Conservation (phyloP, 2,797 vertebrate species). For the Crax fasciolata region DNA sequence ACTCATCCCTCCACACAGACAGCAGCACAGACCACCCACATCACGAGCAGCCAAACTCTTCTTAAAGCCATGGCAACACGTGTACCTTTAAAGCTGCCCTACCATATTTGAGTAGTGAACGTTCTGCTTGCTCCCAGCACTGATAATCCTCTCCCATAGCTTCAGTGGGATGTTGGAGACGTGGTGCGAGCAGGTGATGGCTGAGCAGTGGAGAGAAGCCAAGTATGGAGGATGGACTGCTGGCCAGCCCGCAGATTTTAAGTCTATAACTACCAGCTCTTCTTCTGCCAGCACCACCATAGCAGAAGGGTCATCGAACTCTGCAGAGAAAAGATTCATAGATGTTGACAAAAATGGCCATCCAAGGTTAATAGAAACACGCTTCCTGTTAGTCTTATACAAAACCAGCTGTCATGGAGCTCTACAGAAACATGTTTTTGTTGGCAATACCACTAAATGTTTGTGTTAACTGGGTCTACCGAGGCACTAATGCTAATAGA, state of each 20-base stretch:
- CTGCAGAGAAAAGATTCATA: conserved; percentile 64
- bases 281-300: conserved; percentile 97
- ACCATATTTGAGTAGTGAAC: conserved; percentile 93
- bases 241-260: conserved; percentile 92
- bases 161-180: conserved; percentile 96
- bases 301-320: conserved; percentile 88
- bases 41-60: not conserved
- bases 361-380: not conserved
- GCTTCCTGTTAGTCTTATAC: not conserved
- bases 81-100: not conserved
- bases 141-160: conserved; percentile 93
- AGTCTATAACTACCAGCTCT: conserved; percentile 95
- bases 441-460: not conserved
- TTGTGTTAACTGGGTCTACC: not conserved
- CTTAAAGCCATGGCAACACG: not conserved
- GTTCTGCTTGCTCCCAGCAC: conserved; percentile 90
- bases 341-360: not conserved
- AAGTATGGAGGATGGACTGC: conserved; percentile 94
- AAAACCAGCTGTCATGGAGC: not conserved
- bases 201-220: conserved; percentile 96
- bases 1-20: not conserved
- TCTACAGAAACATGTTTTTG: not conserved
- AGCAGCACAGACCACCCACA: conserved; percentile 19
- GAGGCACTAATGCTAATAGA: not conserved
- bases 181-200: conserved; percentile 98